A percentile compares a stretch with the other conserved stretches of the same genome.
phyloP scores from a whole-genome alignment of 2,888 invertebrate species.

The Agrenia bidenticulata region DNA sequence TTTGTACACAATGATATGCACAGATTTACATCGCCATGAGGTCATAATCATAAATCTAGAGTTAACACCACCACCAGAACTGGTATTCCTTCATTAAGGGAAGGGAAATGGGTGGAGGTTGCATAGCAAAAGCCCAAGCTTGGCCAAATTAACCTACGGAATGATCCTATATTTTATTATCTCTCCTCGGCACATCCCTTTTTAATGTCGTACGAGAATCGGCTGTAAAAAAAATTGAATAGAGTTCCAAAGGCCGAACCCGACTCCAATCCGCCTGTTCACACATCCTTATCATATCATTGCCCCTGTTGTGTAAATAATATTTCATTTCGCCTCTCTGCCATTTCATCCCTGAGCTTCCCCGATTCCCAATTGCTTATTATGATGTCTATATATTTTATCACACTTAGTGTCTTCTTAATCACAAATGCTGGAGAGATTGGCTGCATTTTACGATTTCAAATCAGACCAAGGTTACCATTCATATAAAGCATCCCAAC shows the following conservation, averaged over 20 bases:
- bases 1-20: constrained; percentile 19
- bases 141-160: not conserved
- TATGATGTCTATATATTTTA: too few relatives aligned
- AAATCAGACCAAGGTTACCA: too few relatives aligned
- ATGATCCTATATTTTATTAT: constrained; percentile 5
- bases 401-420: too few relatives aligned
- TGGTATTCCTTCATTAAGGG: not conserved
- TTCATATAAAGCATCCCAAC: too few relatives aligned
- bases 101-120: too few relatives aligned
- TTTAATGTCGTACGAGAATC: not conserved
- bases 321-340: too few relatives aligned
- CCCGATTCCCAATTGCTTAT: too few relatives aligned
- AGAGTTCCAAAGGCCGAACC: not conserved
- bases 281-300: constrained; percentile 7
- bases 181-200: not conserved
- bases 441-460: too few relatives aligned
- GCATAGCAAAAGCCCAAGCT: too few relatives aligned
- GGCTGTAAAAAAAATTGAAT: constrained; percentile 4
- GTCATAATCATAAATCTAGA: constrained; percentile 23
- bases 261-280: constrained; percentile 1
- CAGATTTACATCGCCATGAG: constrained; percentile 15
- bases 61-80: constrained; percentile 10
- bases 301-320: constrained; percentile 7
- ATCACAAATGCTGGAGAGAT: too few relatives aligned
- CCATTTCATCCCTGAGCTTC: too few relatives aligned